Evolutionary conservation across 1,140 invertebrate species (phyloP).

Genomic region (Eurosta solidaginis): DNA sequence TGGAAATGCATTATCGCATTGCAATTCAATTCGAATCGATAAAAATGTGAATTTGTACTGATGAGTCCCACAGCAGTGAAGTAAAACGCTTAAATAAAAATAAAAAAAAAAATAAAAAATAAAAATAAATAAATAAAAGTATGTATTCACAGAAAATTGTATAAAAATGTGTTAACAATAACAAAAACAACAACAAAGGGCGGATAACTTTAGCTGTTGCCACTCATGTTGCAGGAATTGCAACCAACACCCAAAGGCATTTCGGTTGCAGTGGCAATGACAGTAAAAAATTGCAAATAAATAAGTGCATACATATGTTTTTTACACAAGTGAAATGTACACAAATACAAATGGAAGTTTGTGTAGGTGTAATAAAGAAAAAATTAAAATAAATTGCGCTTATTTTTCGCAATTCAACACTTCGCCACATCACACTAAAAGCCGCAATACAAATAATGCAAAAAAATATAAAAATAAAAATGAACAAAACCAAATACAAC

Average conservation of each 20-base stretch:
- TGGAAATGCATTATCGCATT: background rate
- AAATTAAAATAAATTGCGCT: conserved; percentile 25
- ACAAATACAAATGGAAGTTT: background rate
- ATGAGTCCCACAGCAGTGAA: background rate
- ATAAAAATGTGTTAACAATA: background rate
- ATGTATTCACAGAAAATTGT: background rate
- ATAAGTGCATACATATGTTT: background rate
- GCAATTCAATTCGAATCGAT: background rate
- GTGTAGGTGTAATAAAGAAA: background rate
- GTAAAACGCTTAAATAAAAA: background rate
- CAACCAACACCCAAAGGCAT: background rate
- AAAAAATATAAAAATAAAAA: background rate
- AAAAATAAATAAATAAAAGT: background rate
- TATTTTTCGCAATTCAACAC: conserved; percentile 34
- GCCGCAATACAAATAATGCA: conserved; percentile 3
- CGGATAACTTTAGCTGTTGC: background rate
- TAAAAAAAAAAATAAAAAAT: background rate
- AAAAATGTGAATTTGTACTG: background rate
- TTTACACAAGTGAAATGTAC: background rate
- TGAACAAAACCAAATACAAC: background rate
- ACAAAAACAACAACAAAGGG: background rate
- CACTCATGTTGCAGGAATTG: conserved; percentile 24
- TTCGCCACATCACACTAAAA: conserved; percentile 1
- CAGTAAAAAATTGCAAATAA: background rate
- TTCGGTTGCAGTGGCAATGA: background rate